Percentiles rank a stretch among this genome's conserved stretches.
These are phyloP conservation scores for Aselliscus stoliczkanus DNA, from an alignment of 2,797 vertebrate species.

Conservation along the genomic window DNA sequence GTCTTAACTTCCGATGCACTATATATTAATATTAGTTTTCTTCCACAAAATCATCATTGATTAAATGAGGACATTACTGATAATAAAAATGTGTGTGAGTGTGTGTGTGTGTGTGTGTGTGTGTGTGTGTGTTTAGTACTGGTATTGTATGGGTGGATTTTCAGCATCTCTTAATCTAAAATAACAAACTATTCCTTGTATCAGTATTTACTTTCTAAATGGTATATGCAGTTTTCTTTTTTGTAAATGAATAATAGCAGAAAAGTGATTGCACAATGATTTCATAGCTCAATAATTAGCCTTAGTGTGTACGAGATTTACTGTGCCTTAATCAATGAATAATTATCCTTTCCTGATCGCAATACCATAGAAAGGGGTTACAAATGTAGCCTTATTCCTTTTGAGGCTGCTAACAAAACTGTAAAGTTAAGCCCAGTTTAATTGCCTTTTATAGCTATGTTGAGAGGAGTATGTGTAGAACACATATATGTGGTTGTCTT, in stretches of 20 bases:
- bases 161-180: background rate
- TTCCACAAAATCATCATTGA: background rate
- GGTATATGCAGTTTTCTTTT: background rate
- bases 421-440: conserved; percentile 43
- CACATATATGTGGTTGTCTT: background rate
- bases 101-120: background rate
- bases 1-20: background rate
- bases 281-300: conserved; percentile 54
- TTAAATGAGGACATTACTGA: background rate
- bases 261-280: background rate
- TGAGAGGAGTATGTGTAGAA: conserved; percentile 28
- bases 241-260: background rate
- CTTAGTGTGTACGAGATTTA: conserved; percentile 34
- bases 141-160: background rate
- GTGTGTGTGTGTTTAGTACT: background rate
- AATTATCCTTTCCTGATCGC: conserved; percentile 60
- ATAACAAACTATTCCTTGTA: background rate
- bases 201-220: background rate
- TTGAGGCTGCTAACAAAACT: conserved; percentile 54
- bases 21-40: conserved; percentile 13
- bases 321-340: conserved; percentile 50
- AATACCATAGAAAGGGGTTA: background rate
- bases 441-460: conserved; percentile 30
- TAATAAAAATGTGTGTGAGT: background rate
- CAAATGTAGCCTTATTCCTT: conserved; percentile 33